Percentiles rank a stretch among this genome's conserved stretches.
phyloP scores from a whole-genome alignment of 2,888 invertebrate genomes.

The Entomobrya multifasciata region DNA sequence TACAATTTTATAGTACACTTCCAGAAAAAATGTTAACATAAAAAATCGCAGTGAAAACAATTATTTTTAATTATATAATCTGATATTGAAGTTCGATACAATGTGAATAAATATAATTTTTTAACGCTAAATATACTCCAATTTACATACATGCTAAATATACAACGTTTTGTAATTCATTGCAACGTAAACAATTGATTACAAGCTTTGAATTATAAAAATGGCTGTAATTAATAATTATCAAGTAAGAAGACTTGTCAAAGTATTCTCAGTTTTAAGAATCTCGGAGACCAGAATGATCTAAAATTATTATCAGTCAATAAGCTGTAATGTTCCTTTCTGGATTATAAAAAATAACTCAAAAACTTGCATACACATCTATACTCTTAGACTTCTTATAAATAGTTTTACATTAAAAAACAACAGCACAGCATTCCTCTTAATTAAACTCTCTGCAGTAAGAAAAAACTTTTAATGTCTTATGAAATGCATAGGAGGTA shows the following conservation, averaged over 20 bases:
- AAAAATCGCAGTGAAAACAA: neutral
- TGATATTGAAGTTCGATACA: too few relatives aligned
- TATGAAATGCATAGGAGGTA: constrained; percentile 63
- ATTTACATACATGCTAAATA: constrained; percentile 1
- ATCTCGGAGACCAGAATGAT: constrained; percentile 73
- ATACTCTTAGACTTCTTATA: constrained; percentile 18
- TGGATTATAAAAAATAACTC: constrained; percentile 59
- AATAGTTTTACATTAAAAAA: constrained; percentile 33
- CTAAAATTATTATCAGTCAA: constrained; percentile 66
- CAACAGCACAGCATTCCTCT: neutral
- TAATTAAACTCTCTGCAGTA: too few relatives aligned
- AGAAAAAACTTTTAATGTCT: constrained; percentile 54
- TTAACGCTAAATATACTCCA: neutral
- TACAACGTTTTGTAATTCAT: neutral
- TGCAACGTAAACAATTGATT: constrained; percentile 7
- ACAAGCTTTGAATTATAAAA: constrained; percentile 27
- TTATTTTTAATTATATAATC: neutral
- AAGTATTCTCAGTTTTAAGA: constrained; percentile 57
- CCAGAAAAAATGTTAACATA: neutral
- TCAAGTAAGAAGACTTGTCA: constrained; percentile 58
- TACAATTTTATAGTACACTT: constrained; percentile 36
- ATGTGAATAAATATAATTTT: constrained; percentile 37
- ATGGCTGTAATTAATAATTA: constrained; percentile 16
- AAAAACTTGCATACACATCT: constrained; percentile 26
- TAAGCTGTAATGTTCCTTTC: constrained; percentile 58